phyloP scores from a whole-genome alignment of 2,888 invertebrate species.

The Hydrotaea cyrtoneurina region DNA sequence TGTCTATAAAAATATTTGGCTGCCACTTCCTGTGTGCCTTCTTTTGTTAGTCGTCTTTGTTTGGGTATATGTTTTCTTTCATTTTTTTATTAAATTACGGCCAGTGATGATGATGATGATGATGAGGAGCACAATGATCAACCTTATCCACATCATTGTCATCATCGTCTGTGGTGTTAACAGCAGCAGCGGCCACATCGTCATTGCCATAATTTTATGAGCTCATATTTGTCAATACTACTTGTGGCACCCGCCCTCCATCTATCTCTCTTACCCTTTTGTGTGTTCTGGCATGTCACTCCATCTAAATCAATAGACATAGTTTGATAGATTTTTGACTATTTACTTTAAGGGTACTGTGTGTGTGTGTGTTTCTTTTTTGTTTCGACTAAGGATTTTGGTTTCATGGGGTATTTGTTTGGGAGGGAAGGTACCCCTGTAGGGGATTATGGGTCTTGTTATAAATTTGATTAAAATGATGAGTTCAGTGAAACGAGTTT shows the following conservation, averaged over 20 bases:
- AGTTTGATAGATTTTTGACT: slow-evolving; percentile 58
- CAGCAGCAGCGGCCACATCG: background rate
- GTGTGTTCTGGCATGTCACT: background rate
- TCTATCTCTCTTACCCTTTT: slow-evolving; percentile 20
- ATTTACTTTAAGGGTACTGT: slow-evolving; percentile 43
- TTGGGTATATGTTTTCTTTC: background rate
- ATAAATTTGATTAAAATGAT: too few relatives aligned
- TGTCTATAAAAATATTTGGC: background rate
- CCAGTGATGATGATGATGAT: background rate
- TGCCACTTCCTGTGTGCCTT: background rate
- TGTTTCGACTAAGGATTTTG: background rate
- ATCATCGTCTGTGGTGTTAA: background rate
- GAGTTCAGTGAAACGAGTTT: too few relatives aligned
- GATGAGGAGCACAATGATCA: background rate
- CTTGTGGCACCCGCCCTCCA: slow-evolving; percentile 3
- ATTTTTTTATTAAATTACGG: slow-evolving; percentile 22
- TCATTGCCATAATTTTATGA: slow-evolving; percentile 52
- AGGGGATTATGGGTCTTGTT: too few relatives aligned
- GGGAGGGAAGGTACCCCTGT: background rate
- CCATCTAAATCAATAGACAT: slow-evolving; percentile 60
- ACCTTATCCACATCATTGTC: background rate
- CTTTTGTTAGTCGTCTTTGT: background rate
- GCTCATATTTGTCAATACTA: slow-evolving; percentile 57
- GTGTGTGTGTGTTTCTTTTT: background rate
- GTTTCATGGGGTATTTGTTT: background rate